Evolutionary conservation across 2,113 vertebrate species (phyloP).

Genomic region (Shinisaurus crocodilurus): DNA sequence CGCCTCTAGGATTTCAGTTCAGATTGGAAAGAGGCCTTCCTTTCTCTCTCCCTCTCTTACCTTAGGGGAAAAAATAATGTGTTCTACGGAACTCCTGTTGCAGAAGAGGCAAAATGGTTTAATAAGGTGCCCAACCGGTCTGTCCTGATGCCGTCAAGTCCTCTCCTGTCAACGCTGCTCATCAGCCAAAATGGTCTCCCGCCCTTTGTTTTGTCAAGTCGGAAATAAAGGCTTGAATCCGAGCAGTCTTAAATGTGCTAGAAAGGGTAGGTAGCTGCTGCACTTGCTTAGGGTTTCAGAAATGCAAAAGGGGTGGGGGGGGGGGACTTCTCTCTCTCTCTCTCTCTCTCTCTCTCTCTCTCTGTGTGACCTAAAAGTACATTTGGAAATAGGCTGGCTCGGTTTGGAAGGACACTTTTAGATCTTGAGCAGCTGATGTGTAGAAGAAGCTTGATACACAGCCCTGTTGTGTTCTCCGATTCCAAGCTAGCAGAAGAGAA

Average conservation of each 20-base stretch:
- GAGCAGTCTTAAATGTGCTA: slow-evolving; percentile 19
- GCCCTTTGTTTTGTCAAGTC: background rate
- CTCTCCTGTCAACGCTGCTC: background rate
- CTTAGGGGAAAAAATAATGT: background rate
- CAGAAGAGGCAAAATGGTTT: background rate
- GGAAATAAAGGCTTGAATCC: slow-evolving; percentile 22
- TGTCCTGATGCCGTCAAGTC: background rate
- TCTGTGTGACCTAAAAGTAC: slow-evolving; percentile 68
- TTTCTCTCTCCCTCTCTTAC: slow-evolving; percentile 5
- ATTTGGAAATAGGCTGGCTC: slow-evolving; percentile 48
- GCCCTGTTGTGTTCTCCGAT: fast-evolving
- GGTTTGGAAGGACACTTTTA: slow-evolving; percentile 50
- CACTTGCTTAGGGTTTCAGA: background rate
- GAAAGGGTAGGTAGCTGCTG: slow-evolving; percentile 20
- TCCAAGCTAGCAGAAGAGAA: slow-evolving; percentile 17
- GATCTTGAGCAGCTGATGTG: slow-evolving; percentile 22
- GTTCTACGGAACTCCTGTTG: slow-evolving; percentile 47
- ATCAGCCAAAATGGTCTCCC: slow-evolving; percentile 23
- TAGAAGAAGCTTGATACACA: background rate
- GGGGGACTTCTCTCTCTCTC: slow-evolving; percentile 19
- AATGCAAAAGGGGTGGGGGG: slow-evolving; percentile 59
- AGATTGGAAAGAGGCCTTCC: slow-evolving; percentile 3
- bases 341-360: background rate
- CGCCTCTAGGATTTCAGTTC: slow-evolving; percentile 45
- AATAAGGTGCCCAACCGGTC: slow-evolving; percentile 19